Evolutionary conservation across 2,888 invertebrate species (phyloP).

Genomic region (Plebejus anna): DNA sequence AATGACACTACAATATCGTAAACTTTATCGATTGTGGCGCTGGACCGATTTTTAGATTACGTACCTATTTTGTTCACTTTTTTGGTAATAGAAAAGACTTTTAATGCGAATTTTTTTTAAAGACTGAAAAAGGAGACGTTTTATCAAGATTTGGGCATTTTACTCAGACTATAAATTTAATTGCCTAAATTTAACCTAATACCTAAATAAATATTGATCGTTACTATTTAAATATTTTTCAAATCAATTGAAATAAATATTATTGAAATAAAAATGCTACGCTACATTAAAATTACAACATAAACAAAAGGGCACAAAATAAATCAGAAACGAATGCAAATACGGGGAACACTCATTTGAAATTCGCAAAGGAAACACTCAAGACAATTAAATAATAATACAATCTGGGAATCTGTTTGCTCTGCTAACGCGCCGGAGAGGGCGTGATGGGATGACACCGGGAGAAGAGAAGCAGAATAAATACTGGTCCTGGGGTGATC

Average conservation of each 20-base stretch:
- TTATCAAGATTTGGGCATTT: too few species aligned
- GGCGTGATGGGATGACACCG: constrained; percentile 64
- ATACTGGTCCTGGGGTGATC: constrained; percentile 49
- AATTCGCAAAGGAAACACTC: constrained; percentile 58
- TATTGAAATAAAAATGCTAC: neutral
- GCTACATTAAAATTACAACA: constrained; percentile 1
- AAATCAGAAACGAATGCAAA: constrained; percentile 38
- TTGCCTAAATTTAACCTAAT: too few species aligned
- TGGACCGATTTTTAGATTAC: neutral
- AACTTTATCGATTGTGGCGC: constrained; percentile 6
- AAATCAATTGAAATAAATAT: too few species aligned
- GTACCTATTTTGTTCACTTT: neutral
- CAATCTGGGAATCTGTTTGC: constrained; percentile 69
- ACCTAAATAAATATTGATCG: too few species aligned
- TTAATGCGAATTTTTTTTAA: too few species aligned
- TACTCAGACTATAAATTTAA: too few species aligned
- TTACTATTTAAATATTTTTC: too few species aligned
- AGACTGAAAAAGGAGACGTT: too few species aligned
- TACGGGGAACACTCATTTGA: constrained; percentile 44
- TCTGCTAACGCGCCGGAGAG: constrained; percentile 50
- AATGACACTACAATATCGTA: constrained; percentile 26
- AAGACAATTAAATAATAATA: constrained; percentile 74
- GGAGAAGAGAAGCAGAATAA: constrained; percentile 73
- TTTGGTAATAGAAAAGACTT: neutral
- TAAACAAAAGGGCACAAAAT: neutral